These are phyloP conservation scores for Acrocephalus scirpaceus DNA, from an alignment of 2,797 vertebrate genomes.

Conservation along the genomic window DNA sequence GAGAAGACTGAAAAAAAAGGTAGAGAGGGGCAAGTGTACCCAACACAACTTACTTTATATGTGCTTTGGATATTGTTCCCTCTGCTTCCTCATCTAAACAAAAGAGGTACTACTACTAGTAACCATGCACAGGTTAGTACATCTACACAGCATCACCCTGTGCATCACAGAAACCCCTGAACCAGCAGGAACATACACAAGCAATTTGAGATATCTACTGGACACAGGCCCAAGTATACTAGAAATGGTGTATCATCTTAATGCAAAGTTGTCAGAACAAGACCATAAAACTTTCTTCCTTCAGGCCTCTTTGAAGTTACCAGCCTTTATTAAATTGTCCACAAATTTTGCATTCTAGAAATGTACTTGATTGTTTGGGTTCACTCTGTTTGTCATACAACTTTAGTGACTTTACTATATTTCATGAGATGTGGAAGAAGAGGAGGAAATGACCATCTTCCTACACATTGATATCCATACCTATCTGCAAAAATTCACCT, in stretches of 20 bases:
- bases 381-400: neutral
- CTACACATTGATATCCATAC: neutral
- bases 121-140: neutral
- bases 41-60: neutral
- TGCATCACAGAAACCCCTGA: neutral
- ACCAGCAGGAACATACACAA: neutral
- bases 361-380: neutral
- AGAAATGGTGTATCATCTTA: neutral
- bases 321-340: neutral
- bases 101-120: neutral
- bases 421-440: neutral
- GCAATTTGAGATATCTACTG: too few species aligned
- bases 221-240: neutral
- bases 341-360: neutral
- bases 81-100: neutral
- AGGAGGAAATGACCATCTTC: neutral
- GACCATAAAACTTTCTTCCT: neutral
- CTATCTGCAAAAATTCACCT: neutral
- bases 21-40: neutral
- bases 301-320: neutral
- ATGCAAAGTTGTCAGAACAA: neutral
- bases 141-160: accelerated
- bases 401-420: neutral
- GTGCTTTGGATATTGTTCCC: neutral
- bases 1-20: neutral